phyloP scores from a whole-genome alignment of 2,888 invertebrate genomes.

The Cheilosia scutellata region DNA sequence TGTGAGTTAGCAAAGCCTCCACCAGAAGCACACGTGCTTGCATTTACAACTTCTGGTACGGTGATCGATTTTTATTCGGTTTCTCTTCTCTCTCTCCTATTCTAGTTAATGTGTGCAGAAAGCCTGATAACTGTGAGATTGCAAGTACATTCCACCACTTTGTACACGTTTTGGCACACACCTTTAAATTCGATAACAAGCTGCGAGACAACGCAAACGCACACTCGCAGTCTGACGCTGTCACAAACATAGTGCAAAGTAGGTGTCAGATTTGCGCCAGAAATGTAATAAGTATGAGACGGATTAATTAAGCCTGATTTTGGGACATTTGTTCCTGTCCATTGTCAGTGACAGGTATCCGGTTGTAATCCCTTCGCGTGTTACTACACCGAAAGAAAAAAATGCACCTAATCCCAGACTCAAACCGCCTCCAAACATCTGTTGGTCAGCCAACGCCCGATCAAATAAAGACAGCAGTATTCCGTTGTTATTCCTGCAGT shows the following conservation, averaged over 20 bases:
- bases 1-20: constrained; percentile 8
- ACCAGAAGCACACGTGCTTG: constrained; percentile 43
- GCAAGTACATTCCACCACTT: too few relatives aligned
- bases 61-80: not conserved
- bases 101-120: too few relatives aligned
- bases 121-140: too few relatives aligned
- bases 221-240: constrained; percentile 11
- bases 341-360: constrained; percentile 18
- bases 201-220: constrained; percentile 31
- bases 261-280: constrained; percentile 59
- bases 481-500: constrained; percentile 30
- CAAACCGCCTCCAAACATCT: constrained; percentile 59
- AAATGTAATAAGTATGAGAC: constrained; percentile 49
- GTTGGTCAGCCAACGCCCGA: constrained; percentile 46
- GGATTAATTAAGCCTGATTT: constrained; percentile 36
- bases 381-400: constrained; percentile 20
- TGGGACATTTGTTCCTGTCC: constrained; percentile 2
- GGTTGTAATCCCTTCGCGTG: constrained; percentile 36
- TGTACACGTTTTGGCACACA: too few relatives aligned
- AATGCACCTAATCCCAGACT: constrained; percentile 54
- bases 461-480: constrained; percentile 13
- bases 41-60: constrained; percentile 28
- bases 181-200: constrained; percentile 33
- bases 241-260: constrained; percentile 43
- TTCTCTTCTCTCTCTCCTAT: too few relatives aligned